Evolutionary conservation across 2,113 vertebrate species (phyloP), one percentile per base, ranked within the genome.

Genomic region (Notarius quadriscutis): DNA sequence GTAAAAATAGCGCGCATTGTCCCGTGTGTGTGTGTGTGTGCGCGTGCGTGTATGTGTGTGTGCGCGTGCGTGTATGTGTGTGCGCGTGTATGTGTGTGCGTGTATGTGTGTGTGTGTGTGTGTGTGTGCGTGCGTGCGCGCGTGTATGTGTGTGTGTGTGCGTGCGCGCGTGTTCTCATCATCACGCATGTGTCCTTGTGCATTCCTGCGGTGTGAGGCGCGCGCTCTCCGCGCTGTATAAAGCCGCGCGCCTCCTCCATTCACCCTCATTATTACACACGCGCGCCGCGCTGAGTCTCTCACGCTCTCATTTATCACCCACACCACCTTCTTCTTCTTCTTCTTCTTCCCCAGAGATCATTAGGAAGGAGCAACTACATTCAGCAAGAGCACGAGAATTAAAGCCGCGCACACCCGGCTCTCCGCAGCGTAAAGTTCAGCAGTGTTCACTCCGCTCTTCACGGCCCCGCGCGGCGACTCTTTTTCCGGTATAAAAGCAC

Each of bases 371-470:
- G 85, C 80, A 89, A 91, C 90, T 74, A 91, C 85, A 89, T 93
- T 91, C 91, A 89, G 81, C 93, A 89, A 80, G 91, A 91, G 22
- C 82, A 90, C 91, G 93, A 84, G 93, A 94, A 94, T 94, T 94
- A 91, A 93, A 93, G 90, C 77, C 30, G 30, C 77, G 30, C 51
- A 55, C 75, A 53, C 75, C 74, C 89, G 87, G 87, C 75, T 77
- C 84, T 85, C 91, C 84, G 89, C 83, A 91, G 88, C 88, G 91
- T 90, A 87, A 88, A 58, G 88, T 85, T 83, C 92, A 92, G 91
- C 22, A 94, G 91, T 17, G 89, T 91, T 53, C 41, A 48, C 72
- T 51, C 14, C 50, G 50, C 50, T 15, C 51, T n/a, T 27, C 74
- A 74, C 34, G n/a, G n/a, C n/a, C 41, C 9, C 72, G 41, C 72